Evolutionary conservation across 92 coral and sea anemone species (phyloP).

Genomic region (Porites evermanni): DNA sequence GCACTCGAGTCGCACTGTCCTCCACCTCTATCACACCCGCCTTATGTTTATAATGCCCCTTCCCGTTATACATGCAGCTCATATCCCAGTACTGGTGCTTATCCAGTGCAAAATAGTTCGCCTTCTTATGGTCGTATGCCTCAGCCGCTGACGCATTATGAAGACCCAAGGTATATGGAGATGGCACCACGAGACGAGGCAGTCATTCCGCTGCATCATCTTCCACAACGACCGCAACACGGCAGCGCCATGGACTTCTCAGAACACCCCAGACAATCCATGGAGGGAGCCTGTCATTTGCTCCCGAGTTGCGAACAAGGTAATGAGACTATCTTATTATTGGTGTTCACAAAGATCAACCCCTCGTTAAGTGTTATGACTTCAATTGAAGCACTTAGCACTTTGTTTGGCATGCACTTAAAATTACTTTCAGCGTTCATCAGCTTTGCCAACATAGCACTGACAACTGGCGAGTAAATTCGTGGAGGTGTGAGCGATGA

Average conservation of each 20-base stretch:
- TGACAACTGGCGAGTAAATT: conserved; percentile 13
- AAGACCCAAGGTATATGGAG: conserved; percentile 76
- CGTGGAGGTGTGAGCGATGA: conserved; percentile 1
- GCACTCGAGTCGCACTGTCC: conserved; percentile 79
- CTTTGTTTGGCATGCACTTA: conserved; percentile 29
- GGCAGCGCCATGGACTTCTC: conserved; percentile 54
- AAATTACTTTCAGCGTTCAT: conserved; percentile 65
- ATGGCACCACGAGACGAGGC: conserved; percentile 79
- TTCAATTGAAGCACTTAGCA: conserved; percentile 43
- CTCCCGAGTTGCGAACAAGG: conserved; percentile 89
- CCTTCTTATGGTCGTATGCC: conserved; percentile 72
- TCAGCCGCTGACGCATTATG: conserved; percentile 72
- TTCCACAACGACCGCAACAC: conserved; percentile 64
- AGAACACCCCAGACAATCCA: conserved; percentile 44
- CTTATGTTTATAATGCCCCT: conserved; percentile 74
- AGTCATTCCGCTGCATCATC: conserved; percentile 74
- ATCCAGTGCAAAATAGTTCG: conserved; percentile 44
- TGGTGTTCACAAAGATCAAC: conserved; percentile 72
- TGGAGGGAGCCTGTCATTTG: conserved; percentile 56
- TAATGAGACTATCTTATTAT: conserved; percentile 62
- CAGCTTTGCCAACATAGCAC: conserved; percentile 39
- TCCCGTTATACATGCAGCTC: conserved; percentile 74
- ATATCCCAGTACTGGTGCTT: conserved; percentile 57
- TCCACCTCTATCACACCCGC: conserved; percentile 89
- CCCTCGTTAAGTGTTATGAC: conserved; percentile 67